A percentile compares a stretch with the other conserved stretches of the same genome.
phyloP scores from a whole-genome alignment of 2,113 vertebrate genomes.

The Ictalurus punctatus region DNA sequence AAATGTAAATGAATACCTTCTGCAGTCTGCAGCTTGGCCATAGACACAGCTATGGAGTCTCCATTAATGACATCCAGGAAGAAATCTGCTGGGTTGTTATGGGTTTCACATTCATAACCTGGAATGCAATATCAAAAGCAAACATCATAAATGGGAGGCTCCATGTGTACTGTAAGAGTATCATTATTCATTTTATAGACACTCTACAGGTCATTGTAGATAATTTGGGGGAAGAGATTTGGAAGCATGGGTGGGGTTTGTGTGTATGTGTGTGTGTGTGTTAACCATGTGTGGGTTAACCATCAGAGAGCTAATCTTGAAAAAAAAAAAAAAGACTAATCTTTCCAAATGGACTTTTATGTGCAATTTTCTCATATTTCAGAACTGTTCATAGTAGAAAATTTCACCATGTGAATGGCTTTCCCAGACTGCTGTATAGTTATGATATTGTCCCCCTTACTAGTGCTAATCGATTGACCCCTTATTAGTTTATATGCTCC shows the following conservation, averaged over 20 bases:
- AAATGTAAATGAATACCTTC: slow-evolving; percentile 69
- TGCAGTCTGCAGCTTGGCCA: slow-evolving; percentile 60
- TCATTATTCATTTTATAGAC: background rate
- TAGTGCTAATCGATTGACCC: background rate
- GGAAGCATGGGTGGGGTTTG: background rate
- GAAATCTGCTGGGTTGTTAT: slow-evolving; percentile 96
- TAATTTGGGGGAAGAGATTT: background rate
- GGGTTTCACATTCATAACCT: slow-evolving; percentile 86
- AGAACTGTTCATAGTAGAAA: background rate
- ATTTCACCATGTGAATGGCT: background rate
- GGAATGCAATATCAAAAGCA: slow-evolving; percentile 20
- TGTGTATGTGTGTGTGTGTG: too few species aligned
- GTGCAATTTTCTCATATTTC: background rate
- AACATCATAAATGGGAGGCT: background rate
- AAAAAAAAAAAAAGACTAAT: background rate
- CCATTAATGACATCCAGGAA: slow-evolving; percentile 93
- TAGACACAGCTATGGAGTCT: slow-evolving; percentile 72
- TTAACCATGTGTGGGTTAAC: background rate
- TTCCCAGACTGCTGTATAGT: background rate
- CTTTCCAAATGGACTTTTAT: background rate
- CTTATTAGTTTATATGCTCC: background rate
- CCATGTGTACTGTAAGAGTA: background rate
- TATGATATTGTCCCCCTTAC: background rate
- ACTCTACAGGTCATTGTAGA: background rate
- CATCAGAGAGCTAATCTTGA: background rate